A percentile compares a stretch with the other conserved stretches of the same genome.
Conservation (phyloP, 2,797 vertebrate genomes). For the Pseudochirops cupreus region DNA sequence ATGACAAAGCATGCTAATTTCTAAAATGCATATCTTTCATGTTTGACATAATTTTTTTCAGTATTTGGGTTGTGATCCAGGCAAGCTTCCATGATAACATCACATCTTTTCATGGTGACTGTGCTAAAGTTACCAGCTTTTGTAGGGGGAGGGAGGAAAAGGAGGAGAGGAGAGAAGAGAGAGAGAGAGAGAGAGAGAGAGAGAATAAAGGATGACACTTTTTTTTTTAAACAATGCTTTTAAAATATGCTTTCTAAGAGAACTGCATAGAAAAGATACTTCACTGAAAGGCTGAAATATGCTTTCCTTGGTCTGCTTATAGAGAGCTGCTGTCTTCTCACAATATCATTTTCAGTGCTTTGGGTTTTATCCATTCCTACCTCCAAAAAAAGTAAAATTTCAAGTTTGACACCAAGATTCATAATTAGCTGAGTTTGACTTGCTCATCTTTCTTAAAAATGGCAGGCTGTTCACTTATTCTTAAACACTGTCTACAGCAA, state of each 20-base stretch:
- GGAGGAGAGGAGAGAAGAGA: constrained; percentile 17
- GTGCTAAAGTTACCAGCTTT: constrained; percentile 60
- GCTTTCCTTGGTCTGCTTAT: background rate
- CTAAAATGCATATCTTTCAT: constrained; percentile 58
- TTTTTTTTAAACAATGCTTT: background rate
- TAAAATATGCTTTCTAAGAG: constrained; percentile 60
- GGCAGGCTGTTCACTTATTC: constrained; percentile 79
- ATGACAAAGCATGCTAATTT: constrained; percentile 64
- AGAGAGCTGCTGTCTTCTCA: constrained; percentile 33
- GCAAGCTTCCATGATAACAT: constrained; percentile 64
- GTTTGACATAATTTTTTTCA: constrained; percentile 54
- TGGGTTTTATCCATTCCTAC: constrained; percentile 68
- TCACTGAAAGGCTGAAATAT: constrained; percentile 41
- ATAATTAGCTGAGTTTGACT: constrained; percentile 83
- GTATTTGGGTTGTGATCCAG: constrained; percentile 65
- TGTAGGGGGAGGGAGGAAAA: background rate
- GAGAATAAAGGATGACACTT: constrained; percentile 26
- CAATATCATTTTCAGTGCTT: constrained; percentile 50
- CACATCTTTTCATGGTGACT: constrained; percentile 65
- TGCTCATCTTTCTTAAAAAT: constrained; percentile 82
- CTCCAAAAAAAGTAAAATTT: constrained; percentile 76
- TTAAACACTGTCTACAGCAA: constrained; percentile 82
- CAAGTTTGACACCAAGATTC: constrained; percentile 76
- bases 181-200: constrained; percentile 9
- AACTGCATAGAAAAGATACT: constrained; percentile 54